phyloP scores from a whole-genome alignment of 37 sponge, comb jelly and placozoan genomes.

The Mnemiopsis leidyi region DNA sequence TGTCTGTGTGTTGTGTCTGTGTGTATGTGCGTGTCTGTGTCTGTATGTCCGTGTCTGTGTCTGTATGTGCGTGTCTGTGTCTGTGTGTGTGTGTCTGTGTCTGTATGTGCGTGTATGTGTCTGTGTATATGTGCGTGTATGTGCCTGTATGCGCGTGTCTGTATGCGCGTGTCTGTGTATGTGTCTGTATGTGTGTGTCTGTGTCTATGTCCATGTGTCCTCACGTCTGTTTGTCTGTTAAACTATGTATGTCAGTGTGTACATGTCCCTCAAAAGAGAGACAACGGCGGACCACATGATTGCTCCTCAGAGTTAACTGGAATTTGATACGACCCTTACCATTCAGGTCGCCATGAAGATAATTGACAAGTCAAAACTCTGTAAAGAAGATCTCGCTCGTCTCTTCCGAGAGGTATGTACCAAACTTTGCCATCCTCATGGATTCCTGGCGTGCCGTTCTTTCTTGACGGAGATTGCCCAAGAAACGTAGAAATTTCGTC shows the following conservation, averaged over 20 bases:
- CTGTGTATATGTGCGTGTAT: neutral
- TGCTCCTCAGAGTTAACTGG: neutral
- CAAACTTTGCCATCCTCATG: too few relatives aligned
- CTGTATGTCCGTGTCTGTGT: neutral
- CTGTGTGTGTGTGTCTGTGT: neutral
- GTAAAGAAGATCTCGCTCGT: constrained; percentile 80
- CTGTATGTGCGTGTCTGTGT: neutral
- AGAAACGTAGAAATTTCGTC: too few relatives aligned
- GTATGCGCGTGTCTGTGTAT: neutral
- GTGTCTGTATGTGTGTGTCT: neutral
- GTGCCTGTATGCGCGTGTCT: constrained; percentile 5
- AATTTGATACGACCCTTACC: neutral
- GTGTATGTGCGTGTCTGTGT: neutral
- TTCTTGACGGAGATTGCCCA: too few relatives aligned
- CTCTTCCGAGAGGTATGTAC: constrained; percentile 84
- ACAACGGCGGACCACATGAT: neutral
- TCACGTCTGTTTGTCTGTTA: neutral
- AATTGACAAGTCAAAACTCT: constrained; percentile 88
- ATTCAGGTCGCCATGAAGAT: constrained; percentile 94
- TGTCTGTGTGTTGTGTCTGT: neutral
- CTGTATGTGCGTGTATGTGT: neutral
- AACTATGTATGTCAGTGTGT: neutral
- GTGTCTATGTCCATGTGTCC: neutral
- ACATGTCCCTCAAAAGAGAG: neutral
- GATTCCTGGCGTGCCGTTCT: too few relatives aligned